Evolutionary conservation across 2,113 vertebrate species (phyloP).

Genomic region (Pterocles orientalis): DNA sequence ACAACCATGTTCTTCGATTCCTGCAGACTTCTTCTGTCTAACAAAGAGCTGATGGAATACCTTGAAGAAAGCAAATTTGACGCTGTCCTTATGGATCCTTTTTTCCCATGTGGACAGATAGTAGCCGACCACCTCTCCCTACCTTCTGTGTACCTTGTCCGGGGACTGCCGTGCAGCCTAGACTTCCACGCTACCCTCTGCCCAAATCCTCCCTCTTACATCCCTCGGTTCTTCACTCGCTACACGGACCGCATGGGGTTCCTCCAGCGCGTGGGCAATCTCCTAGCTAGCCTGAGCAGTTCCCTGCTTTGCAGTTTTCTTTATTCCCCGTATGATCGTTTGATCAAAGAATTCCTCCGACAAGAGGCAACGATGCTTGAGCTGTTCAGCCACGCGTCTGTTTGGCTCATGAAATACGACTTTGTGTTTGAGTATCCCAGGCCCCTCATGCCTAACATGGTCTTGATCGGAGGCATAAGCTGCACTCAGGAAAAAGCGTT

Average conservation of each 20-base stretch:
- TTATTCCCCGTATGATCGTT: conserved; percentile 54
- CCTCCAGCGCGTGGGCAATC: conserved; percentile 73
- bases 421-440: conserved; percentile 80
- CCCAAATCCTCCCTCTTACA: conserved; percentile 77
- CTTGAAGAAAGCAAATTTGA: conserved; percentile 73
- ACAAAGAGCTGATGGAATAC: conserved; percentile 66
- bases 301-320: conserved; percentile 47
- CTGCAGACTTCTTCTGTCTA: conserved; percentile 73
- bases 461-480: conserved; percentile 80
- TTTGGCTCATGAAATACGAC: conserved; percentile 85
- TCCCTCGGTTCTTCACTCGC: conserved; percentile 69
- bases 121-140: conserved; percentile 77
- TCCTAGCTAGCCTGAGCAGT: conserved; percentile 42
- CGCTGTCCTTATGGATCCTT: conserved; percentile 78
- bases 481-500: conserved; percentile 72
- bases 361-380: conserved; percentile 59
- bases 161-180: conserved; percentile 73
- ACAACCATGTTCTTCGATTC: conserved; percentile 48
- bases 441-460: conserved; percentile 82
- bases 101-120: conserved; percentile 81
- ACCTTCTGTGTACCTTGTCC: conserved; percentile 76
- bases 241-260: conserved; percentile 76
- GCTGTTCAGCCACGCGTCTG: conserved; percentile 71
- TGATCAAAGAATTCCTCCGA: conserved; percentile 72
- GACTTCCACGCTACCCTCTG: conserved; percentile 69